These are phyloP conservation scores for Limnothrissa miodon DNA, from an alignment of 2,113 vertebrate genomes.

Conservation along the genomic window DNA sequence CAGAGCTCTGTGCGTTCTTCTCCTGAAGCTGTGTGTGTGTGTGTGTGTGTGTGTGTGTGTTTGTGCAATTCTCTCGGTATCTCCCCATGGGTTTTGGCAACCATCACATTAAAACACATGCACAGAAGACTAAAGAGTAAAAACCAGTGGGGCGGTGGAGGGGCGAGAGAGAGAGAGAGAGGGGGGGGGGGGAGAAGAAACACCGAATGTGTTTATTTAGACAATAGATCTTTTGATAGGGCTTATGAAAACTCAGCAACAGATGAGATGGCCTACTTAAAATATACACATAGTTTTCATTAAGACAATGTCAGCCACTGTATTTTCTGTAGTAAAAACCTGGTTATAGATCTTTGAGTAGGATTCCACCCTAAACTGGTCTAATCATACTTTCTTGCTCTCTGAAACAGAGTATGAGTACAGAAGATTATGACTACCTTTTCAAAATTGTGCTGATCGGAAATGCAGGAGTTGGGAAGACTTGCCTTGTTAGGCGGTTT, in stretches of 20 bases:
- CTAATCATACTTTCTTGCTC: not conserved
- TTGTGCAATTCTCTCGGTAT: slow-evolving; percentile 48
- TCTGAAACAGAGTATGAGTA: slow-evolving; percentile 87
- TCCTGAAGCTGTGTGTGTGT: slow-evolving; percentile 22
- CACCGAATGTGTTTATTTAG: slow-evolving; percentile 28
- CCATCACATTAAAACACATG: slow-evolving; percentile 41
- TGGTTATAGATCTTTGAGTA: not conserved
- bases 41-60: slow-evolving; percentile 36
- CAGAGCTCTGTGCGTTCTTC: slow-evolving; percentile 14
- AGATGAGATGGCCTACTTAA: not conserved
- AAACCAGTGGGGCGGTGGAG: slow-evolving; percentile 33
- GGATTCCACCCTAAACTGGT: too few species aligned
- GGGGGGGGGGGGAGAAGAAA: not conserved
- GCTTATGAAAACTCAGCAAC: not conserved
- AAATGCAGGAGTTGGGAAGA: slow-evolving; percentile 99
- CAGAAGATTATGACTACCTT: slow-evolving; percentile 99
- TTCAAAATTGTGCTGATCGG: slow-evolving; percentile 99
- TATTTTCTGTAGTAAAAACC: too few species aligned
- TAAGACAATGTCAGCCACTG: too few species aligned
- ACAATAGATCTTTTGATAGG: slow-evolving; percentile 35
- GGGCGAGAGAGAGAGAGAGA: not conserved
- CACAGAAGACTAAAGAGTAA: slow-evolving; percentile 47
- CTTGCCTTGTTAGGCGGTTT: slow-evolving; percentile 95
- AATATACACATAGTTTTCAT: not conserved
- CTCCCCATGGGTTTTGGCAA: slow-evolving; percentile 49